A percentile compares a stretch with the other conserved stretches of the same genome.
Conservation (phyloP, 2,797 vertebrate genomes). For the Manis crassicaudata region DNA sequence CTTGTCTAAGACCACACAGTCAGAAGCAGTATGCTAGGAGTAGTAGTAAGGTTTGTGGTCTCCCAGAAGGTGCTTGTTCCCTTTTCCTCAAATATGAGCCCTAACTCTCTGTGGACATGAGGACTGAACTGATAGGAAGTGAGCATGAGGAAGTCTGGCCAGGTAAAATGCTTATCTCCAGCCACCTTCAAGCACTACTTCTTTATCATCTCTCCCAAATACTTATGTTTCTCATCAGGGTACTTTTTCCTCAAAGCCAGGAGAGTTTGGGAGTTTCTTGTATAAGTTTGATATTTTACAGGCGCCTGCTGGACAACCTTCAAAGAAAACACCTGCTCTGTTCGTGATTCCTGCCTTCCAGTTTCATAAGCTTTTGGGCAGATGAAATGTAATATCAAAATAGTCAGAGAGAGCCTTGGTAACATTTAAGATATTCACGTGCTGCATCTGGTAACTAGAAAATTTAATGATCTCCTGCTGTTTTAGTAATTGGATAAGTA, state of each 20-base stretch:
- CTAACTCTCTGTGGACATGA: background rate
- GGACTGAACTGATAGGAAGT: background rate
- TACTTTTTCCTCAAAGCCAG: conserved; percentile 9
- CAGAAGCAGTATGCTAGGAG: background rate
- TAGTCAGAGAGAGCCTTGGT: conserved; percentile 85
- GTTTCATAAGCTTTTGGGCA: conserved; percentile 72
- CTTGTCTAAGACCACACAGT: background rate
- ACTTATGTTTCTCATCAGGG: conserved; percentile 5
- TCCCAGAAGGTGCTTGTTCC: background rate
- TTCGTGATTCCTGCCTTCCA: conserved; percentile 68
- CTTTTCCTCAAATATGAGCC: background rate
- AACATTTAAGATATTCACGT: conserved; percentile 86
- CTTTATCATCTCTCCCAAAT: conserved; percentile 25
- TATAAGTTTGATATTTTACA: conserved; percentile 44
- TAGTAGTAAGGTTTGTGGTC: background rate
- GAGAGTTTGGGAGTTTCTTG: conserved; percentile 56
- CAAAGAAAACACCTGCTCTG: conserved; percentile 72
- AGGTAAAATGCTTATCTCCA: background rate
- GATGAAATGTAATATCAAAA: conserved; percentile 86
- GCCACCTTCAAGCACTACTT: background rate
- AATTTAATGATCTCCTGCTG: conserved; percentile 99
- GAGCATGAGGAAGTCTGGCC: background rate
- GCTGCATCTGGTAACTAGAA: conserved; percentile 89
- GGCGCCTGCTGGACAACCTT: conserved; percentile 64
- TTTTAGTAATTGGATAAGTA: conserved; percentile 99